Percentiles rank a stretch among this genome's conserved stretches.
Evolutionary conservation across 2,113 vertebrate genomes (phyloP).

Genomic region (Nothobranchius kuhntae): DNA sequence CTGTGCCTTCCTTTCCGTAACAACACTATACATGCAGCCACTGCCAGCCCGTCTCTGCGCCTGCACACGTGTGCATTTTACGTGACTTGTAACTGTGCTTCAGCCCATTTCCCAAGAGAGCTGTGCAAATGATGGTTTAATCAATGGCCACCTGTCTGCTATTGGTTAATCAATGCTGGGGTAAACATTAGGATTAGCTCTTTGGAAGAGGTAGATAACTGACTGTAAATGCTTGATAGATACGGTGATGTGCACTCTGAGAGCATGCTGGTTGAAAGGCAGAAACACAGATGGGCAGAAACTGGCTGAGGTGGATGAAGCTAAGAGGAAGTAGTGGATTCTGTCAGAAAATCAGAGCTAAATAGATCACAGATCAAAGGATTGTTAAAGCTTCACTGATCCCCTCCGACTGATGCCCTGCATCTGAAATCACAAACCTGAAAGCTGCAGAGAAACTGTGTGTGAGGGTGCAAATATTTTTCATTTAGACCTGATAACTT

Average conservation of each 20-base stretch:
- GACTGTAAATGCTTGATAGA: slow-evolving; percentile 43
- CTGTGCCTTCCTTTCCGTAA: slow-evolving; percentile 49
- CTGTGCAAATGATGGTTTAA: slow-evolving; percentile 45
- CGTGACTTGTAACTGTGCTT: slow-evolving; percentile 24
- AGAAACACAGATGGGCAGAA: slow-evolving; percentile 7
- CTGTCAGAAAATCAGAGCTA: slow-evolving; percentile 7
- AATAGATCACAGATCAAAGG: slow-evolving; percentile 3
- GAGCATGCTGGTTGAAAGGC: slow-evolving; percentile 29
- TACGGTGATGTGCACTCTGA: slow-evolving; percentile 17
- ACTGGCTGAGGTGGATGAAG: slow-evolving; percentile 17
- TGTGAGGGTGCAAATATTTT: neutral
- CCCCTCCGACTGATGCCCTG: slow-evolving; percentile 11
- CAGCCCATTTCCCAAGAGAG: slow-evolving; percentile 42
- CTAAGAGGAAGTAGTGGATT: slow-evolving; percentile 17
- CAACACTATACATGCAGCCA: slow-evolving; percentile 48
- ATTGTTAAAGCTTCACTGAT: slow-evolving; percentile 18
- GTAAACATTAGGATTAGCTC: slow-evolving; percentile 63
- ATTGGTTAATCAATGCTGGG: slow-evolving; percentile 58
- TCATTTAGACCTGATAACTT: neutral
- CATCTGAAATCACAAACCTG: neutral
- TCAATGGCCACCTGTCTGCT: slow-evolving; percentile 52
- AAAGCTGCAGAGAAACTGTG: neutral
- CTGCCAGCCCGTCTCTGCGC: slow-evolving; percentile 25
- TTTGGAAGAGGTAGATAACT: slow-evolving; percentile 47
- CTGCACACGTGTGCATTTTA: slow-evolving; percentile 32